Base-by-base conservation (phyloP, 1,140 invertebrate species). In the Ceratina australensis region DNA sequence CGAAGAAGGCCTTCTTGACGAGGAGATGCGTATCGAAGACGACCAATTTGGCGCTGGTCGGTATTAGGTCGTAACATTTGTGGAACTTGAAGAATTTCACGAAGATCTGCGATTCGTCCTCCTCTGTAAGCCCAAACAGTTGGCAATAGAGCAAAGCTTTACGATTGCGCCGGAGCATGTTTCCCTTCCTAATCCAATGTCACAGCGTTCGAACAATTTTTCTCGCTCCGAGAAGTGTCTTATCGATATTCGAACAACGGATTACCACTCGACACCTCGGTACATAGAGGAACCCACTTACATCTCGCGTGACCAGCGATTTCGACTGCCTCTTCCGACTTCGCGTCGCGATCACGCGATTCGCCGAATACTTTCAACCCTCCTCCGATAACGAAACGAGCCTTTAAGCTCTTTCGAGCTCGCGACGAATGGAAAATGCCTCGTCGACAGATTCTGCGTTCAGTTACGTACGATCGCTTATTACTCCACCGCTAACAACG, bases 51-150 rank as follows among this genome's bases (percentile, higher is more conserved):
- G 98, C 98, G 91, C 98, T 99, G 59, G 98, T 99, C 61, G 99
- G 99, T 92, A 99, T 99, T 87, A 99, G 94, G 94, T 99, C 99
- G 93, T 99, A 99, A 92, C 98, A 99, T 92, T 98, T 98, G 94
- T 99, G 98, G 91, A 98, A 98, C 92, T 98, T 98, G 95, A 99
- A 99, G 94, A 99, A 99, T 90, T 99, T 99, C 73, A 98, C 97
- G 93, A 98, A 98, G 87, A 99, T 98, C 92, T 98, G 97, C 86
- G 97, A 97, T 91, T 98, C 97, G 93, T 98, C 97, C 92, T 98
- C 97, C 93, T 98, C 97, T 98, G 96, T 67, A 97, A 97, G 84
- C 84, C 90, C 91, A 91, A 91, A 93, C 84, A 91, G 78, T 90
- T 89, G 50, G 88, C 86, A 91, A 80, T 90, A 91, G 72, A 89